Evolutionary conservation across 2,113 vertebrate genomes (phyloP).

Genomic region (Litocranius walleri): DNA sequence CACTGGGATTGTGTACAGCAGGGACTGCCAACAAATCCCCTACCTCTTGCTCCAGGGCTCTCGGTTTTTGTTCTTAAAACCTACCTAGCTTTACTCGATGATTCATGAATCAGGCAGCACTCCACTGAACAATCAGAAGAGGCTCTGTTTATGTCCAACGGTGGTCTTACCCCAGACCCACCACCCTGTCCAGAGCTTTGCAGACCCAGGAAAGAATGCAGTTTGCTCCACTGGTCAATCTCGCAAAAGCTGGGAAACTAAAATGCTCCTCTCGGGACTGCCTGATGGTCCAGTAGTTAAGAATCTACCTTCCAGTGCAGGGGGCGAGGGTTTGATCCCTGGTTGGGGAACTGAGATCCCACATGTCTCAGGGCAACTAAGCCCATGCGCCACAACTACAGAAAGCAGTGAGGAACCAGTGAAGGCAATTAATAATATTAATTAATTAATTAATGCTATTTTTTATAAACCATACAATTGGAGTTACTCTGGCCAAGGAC

Average conservation of each 20-base stretch:
- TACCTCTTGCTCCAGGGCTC: not conserved
- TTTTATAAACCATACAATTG: not conserved
- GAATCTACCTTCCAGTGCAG: not conserved
- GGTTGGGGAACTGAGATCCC: not conserved
- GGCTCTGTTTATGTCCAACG: accelerated
- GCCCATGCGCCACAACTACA: not conserved
- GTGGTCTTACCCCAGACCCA: not conserved
- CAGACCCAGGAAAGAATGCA: not conserved
- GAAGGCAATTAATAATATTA: not conserved
- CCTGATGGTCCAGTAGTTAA: not conserved
- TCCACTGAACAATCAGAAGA: not conserved
- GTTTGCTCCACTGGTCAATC: not conserved
- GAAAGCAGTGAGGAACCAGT: not conserved
- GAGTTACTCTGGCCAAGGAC: not conserved
- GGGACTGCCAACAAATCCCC: not conserved
- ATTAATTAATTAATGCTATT: not conserved
- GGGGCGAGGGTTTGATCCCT: not conserved
- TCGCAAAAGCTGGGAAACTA: not conserved
- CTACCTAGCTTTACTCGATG: not conserved
- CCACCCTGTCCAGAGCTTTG: not conserved
- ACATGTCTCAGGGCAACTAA: not conserved
- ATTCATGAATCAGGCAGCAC: not conserved
- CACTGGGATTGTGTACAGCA: not conserved
- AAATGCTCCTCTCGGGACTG: not conserved
- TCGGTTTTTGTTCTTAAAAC: not conserved